Conservation (phyloP, 2,797 vertebrate genomes). For the Botia kubotai region DNA sequence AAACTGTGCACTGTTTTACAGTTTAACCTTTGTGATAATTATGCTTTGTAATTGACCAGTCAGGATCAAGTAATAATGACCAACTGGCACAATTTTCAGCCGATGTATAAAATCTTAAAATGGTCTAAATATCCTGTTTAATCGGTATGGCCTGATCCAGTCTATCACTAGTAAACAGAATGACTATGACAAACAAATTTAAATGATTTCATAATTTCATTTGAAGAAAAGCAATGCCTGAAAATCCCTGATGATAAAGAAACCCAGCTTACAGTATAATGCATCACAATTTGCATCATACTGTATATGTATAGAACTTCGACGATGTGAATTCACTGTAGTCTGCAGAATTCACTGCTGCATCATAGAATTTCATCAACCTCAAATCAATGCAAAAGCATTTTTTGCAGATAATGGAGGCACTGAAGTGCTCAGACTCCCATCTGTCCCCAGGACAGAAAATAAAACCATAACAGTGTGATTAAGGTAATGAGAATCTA, state of each 20-base stretch:
- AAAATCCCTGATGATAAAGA: background rate
- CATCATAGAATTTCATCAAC: background rate
- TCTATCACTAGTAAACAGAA: background rate
- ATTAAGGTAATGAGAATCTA: slow-evolving; percentile 9
- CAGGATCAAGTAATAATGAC: too few relatives aligned
- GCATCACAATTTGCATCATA: too few relatives aligned
- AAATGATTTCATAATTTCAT: background rate
- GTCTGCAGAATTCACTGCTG: too few relatives aligned
- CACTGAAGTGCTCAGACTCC: slow-evolving; percentile 24
- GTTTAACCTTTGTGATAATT: too few relatives aligned
- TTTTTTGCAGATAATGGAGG: slow-evolving; percentile 17
- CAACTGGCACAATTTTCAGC: too few relatives aligned
- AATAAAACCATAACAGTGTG: slow-evolving; percentile 4
- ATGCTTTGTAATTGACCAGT: too few relatives aligned
- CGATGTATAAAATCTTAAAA: too few relatives aligned
- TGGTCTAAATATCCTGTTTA: too few relatives aligned
- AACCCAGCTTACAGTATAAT: background rate
- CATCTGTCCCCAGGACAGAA: slow-evolving; percentile 15
- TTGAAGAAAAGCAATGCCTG: background rate
- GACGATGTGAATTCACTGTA: background rate
- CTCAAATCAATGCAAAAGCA: slow-evolving; percentile 16
- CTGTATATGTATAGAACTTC: background rate
- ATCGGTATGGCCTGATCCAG: background rate
- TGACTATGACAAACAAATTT: background rate
- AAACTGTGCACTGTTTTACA: background rate